phyloP scores from a whole-genome alignment of 64 coral and sea anemone genomes.

The Montipora cactus region DNA sequence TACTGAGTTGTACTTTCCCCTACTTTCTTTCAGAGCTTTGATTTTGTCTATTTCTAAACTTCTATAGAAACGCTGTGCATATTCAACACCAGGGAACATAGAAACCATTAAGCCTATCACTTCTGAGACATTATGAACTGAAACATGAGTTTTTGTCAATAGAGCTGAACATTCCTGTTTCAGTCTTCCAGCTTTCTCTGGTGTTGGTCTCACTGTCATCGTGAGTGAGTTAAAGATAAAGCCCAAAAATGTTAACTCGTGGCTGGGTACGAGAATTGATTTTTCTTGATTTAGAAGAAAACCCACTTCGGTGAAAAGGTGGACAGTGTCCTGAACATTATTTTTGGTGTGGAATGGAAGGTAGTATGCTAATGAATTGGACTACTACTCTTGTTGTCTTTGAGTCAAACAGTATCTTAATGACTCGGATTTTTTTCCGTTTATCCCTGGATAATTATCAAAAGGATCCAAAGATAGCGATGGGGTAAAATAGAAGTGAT shows the following conservation, averaged over 20 bases:
- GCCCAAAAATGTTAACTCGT: not conserved
- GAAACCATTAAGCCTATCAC: conserved; percentile 45
- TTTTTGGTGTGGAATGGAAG: too few relatives aligned
- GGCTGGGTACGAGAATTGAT: not conserved
- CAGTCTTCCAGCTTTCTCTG: too few relatives aligned
- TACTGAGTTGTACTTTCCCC: not conserved
- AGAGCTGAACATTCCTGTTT: too few relatives aligned
- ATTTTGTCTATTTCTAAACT: conserved; percentile 29
- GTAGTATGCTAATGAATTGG: too few relatives aligned
- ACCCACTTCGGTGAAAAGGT: too few relatives aligned
- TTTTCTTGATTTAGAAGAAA: not conserved
- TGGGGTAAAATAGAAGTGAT: too few relatives aligned
- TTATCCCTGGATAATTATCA: too few relatives aligned
- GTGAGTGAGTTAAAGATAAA: conserved; percentile 13
- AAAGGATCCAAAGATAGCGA: too few relatives aligned
- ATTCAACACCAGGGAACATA: conserved; percentile 31
- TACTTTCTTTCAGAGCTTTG: conserved; percentile 17
- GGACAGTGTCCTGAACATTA: too few relatives aligned
- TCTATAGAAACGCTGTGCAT: not conserved
- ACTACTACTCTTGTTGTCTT: too few relatives aligned
- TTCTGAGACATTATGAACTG: not conserved
- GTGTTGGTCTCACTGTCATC: not conserved
- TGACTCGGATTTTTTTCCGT: too few relatives aligned
- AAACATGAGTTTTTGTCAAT: not conserved
- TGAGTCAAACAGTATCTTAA: too few relatives aligned